Percentiles rank a stretch among this genome's conserved stretches.
These are phyloP conservation scores for Steinernema carpocapsae DNA, from an alignment of 2,888 invertebrate species.

Conservation along the genomic window DNA sequence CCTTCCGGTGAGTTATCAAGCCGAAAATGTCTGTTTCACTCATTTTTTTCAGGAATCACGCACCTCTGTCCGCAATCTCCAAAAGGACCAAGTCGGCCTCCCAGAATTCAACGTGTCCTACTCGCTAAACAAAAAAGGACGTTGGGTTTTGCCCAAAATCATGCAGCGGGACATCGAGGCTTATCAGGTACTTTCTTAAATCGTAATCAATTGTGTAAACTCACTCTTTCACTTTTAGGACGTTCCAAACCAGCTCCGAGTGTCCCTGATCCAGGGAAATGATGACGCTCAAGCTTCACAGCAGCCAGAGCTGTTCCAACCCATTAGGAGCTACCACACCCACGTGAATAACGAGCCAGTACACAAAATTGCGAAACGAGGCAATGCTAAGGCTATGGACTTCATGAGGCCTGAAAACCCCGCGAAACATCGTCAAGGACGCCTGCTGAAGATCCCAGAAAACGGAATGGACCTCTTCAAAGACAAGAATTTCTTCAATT, in stretches of 20 bases:
- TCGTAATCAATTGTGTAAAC: background rate
- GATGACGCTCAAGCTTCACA: background rate
- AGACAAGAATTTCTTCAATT: constrained; percentile 25
- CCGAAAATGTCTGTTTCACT: no score
- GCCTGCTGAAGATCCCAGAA: background rate
- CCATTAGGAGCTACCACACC: constrained; percentile 16
- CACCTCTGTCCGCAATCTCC: background rate
- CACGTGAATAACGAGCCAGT: constrained; percentile 3
- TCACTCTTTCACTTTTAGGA: background rate
- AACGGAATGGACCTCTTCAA: background rate
- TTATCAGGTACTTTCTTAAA: constrained; percentile 1
- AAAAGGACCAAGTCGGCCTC: constrained; percentile 10
- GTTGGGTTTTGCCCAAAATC: constrained; percentile 2
- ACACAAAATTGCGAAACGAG: constrained; percentile 4
- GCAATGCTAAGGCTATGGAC: constrained; percentile 23
- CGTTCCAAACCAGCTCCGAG: constrained; percentile 4
- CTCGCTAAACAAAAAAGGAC: constrained; percentile 26
- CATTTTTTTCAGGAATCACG: no score
- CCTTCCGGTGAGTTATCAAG: background rate
- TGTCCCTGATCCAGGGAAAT: constrained; percentile 2
- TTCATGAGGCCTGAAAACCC: constrained; percentile 15
- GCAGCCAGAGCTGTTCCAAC: background rate
- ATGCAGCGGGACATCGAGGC: constrained; percentile 29
- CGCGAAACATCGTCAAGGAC: background rate
- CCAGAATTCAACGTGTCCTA: constrained; percentile 29